Evolutionary conservation across 2,888 invertebrate genomes (phyloP), one percentile per base, ranked within the genome.

Genomic region (Lumbricus terrestris): DNA sequence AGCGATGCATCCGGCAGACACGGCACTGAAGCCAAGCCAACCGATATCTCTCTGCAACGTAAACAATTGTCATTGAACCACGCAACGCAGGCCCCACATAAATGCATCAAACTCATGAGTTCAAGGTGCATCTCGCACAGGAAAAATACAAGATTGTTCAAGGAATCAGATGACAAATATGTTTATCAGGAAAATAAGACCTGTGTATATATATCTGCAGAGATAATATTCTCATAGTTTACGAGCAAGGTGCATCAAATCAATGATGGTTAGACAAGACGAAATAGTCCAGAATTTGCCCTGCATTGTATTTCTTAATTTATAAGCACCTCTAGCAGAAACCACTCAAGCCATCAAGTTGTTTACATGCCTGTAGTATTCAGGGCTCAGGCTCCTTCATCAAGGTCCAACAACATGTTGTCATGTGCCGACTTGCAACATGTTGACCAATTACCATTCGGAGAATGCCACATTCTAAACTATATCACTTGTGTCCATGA

Each of bases 21-120:
- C 90, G 23, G 90, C 91, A 38, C 91, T 90, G 85, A 92, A 92
- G 0, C 92, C 92, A 82, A 92, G 83, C 92, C 92, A 92, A 15
- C 92, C 92, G 42, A 93, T 91, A n/a, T 92, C 90, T 29, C 42
- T 88, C 92, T 92, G 91, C 29, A 89, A 47, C 37, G 34, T 8
- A 69, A 29, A 29, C 29, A 69, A 69, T 69, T 3, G 69, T 8
- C 8, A 69, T 11, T 54, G n/a, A n/a, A n/a, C n/a, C n/a, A n/a
- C n/a, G n/a, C n/a, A n/a, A 69, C 1, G 69, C 69, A 3, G 13
- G n/a, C n/a, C n/a, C 69, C 69, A 29, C 8, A 69, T n/a, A 69
- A 69, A 69, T n/a, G n/a, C 69, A 69, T 69, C 29, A 69, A 8
- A 69, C n/a, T 69, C 69, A 69, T n/a, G 13, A 29, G 69, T 8